Evolutionary conservation across 2,113 vertebrate genomes (phyloP), one percentile per base, ranked within the genome.

Genomic region (Brachyhypopomus gauderio): DNA sequence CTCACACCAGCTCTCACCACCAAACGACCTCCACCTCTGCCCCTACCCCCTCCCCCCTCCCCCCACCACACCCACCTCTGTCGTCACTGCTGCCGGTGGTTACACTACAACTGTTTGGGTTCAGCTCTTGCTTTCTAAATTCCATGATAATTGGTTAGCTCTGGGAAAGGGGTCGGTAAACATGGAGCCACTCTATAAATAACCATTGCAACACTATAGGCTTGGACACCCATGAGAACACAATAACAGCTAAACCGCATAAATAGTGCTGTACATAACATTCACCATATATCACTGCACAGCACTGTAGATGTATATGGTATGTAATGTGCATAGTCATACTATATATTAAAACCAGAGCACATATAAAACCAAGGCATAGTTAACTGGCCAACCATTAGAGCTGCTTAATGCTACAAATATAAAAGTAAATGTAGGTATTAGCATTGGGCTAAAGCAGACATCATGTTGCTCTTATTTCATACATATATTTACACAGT

Each of bases 101-200:
- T 52, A 1, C 9, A 52, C 41, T 41, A 52, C 45, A 52, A 14
- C 85, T 89, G 89, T 90, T 90, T 91, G 86, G 86, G 85, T 90
- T 89, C 72, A 88, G 86, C 84, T 89, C 83, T 88, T 92, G 90
- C 89, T 92, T 91, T 92, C 90, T 91, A 90, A 93, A 93, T 94
- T 92, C 91, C 92, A 89, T 78, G 72, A 88, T 94, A 92, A 94
- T 92, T 92, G 89, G 85, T 85, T 89, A 89, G 89, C 92, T 89
- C 89, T 85, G 19, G 88, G 89, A 90, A 90, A 83, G 78, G 86
- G 88, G 86, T 86, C 83, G 87, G 62, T 87, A 83, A 90, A 92
- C 87, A 88, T 88, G 82, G 85, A 75, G 75, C 81, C 70, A 25
- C 59, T 77, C 87, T 92, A 91, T 89, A 91, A 90, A 92, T 91